phyloP scores from a whole-genome alignment of 2,113 vertebrate species.

The Engystomops pustulosus region DNA sequence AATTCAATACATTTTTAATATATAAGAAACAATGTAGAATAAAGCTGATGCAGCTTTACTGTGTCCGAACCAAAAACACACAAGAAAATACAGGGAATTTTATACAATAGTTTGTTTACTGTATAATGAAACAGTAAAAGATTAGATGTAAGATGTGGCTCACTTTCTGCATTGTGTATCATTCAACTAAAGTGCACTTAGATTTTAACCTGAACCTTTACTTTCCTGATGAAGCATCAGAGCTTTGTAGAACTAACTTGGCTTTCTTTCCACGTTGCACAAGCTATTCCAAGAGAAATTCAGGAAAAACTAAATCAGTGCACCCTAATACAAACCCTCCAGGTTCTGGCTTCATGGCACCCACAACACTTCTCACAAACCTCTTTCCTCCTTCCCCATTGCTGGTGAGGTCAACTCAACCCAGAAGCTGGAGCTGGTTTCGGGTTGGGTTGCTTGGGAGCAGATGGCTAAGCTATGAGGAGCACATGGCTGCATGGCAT shows the following conservation, averaged over 20 bases:
- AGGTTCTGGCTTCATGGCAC: too few species aligned
- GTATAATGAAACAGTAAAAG: background rate
- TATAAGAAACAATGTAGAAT: background rate
- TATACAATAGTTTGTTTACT: background rate
- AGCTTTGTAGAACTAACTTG: background rate
- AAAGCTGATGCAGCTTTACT: background rate
- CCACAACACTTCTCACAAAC: too few species aligned
- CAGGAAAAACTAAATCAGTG: too few species aligned
- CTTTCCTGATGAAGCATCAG: background rate
- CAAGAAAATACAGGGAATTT: background rate
- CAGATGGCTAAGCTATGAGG: too few species aligned
- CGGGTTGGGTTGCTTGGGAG: too few species aligned
- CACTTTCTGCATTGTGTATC: background rate
- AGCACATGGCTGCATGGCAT: too few species aligned
- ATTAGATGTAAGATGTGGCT: background rate
- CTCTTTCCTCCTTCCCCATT: too few species aligned
- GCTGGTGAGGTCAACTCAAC: too few species aligned
- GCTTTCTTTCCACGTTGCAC: too few species aligned
- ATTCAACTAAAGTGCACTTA: background rate
- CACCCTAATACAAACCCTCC: too few species aligned
- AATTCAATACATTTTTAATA: background rate
- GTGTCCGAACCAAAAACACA: background rate
- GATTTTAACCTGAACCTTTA: background rate
- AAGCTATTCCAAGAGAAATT: too few species aligned
- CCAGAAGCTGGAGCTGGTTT: too few species aligned